Evolutionary conservation across 35 echinoderm and acorn worm species (phyloP), one percentile per base, ranked within the genome.

Genomic region (Diadema setosum): DNA sequence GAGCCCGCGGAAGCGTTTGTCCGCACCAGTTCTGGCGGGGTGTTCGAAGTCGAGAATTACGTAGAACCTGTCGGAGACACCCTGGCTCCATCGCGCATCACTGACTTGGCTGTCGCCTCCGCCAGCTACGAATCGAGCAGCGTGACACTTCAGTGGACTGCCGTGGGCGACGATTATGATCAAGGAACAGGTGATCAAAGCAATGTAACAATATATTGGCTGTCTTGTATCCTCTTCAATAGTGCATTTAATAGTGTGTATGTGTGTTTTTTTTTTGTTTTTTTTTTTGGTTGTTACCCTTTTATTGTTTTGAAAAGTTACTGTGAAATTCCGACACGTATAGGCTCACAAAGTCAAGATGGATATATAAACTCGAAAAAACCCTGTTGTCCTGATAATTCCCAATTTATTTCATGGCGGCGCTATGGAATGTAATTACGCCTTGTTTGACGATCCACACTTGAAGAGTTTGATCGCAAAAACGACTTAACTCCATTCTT

Each of bases 91-190:
- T 70, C 83, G 14, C 27, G 83, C 61, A 86, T 92, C 25, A 80
- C 7, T 15, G 83, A 92, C 82, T 84, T 92, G 4, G 70, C 55
- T 33, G 89, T 86, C 16, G 1, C 45, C 20, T 8, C 42, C 17
- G 65, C 73, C 8, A 87, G 83, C 4, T 86, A 86, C 56, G 21
- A 39, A n/a, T 35, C 80, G 4, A 17, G 55, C 3, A 92, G 63
- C 8, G 70, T 92, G 8, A 55, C 64, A 7, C 57, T 92, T 20
- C 83, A 80, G 55, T 92, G 90, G 90, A 92, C 90, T 2, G 90
- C 90, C 12, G 70, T 80, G 0, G 90, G 90, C 5, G 75, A 92
- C 34, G 90, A 92, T 36, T 86, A 55, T 17, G 84, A 92, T 42
- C 46, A 65, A 42, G 90, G 90, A 4, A 65, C 69, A 42, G 90